Base-by-base conservation (phyloP, 2,797 vertebrate species). In the Lacerta agilis region DNA sequence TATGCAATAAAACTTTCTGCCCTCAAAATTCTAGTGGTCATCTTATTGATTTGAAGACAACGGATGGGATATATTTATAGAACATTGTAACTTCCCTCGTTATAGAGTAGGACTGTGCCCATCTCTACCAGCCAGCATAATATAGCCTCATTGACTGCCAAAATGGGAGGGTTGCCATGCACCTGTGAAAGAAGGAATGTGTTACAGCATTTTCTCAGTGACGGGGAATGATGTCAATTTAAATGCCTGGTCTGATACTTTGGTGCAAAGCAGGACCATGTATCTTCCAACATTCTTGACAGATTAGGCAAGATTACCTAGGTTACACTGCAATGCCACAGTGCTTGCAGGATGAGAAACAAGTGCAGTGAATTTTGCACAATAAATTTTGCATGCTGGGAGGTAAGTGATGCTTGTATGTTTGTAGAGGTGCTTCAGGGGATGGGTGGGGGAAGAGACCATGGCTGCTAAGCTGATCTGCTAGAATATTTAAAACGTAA, bases 1-100 rank as follows among this genome's bases (percentile, higher is more conserved):
- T 97, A 98, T 97, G 97, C 97, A 99, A 98, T 99, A 98, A 99
- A 99, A 93, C 89, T 72, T 96, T 97, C 95, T 93, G 91, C 90
- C 33, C 61, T 43, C 29, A 93, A 92, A 95, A 91, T 90, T 67
- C 10, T 13, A 5, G 1, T 87, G 66, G 11, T 78, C 4, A 86
- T 79, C 8, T 88, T 84, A 23, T 43, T 55, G 29, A 9, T 45
- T 33, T 66, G 61, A 86, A n/a, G 43, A 76, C 8, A 61, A 18
- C 38, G 13, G n/a, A 67, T 15, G 25, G 27, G 17, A 11, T 43
- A 64, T 38, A 33, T 79, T 64, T 88, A n/a, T 55, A 17, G 33
- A 83, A 69, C 11, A 71, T 67, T 43, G 36, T 67, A 20, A 36
- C 41, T 67, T 27, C 41, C 49, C 49, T 55, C 49, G 55, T 55